Conservation (phyloP, 2,797 vertebrate genomes). For the Choloepus didactylus region DNA sequence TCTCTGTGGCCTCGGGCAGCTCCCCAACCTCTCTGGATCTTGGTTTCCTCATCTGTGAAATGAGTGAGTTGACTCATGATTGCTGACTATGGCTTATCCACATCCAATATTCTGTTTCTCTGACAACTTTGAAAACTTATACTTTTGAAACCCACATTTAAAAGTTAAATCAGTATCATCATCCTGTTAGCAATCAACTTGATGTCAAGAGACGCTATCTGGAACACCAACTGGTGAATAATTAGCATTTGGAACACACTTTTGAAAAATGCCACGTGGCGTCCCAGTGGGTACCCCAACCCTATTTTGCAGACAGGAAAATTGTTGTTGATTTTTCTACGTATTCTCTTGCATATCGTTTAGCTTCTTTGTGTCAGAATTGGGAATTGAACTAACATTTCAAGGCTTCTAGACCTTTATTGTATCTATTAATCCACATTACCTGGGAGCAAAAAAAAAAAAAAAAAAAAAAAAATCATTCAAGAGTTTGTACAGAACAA, state of each 20-base stretch:
- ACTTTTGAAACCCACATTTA: conserved; percentile 52
- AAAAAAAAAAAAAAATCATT: conserved; percentile 66
- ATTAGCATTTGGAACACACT: conserved; percentile 49
- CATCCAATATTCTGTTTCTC: conserved; percentile 27
- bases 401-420: conserved; percentile 69
- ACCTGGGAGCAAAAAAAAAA: conserved; percentile 21
- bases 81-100: neutral
- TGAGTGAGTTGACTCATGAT: neutral
- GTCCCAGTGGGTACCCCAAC: neutral
- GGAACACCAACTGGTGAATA: conserved; percentile 9
- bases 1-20: neutral
- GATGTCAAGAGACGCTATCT: conserved; percentile 18
- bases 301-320: conserved; percentile 59
- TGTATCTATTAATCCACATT: conserved; percentile 70
- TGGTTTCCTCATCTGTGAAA: neutral
- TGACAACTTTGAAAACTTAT: neutral
- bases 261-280: conserved; percentile 26
- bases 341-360: conserved; percentile 49
- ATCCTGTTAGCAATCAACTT: conserved; percentile 5
- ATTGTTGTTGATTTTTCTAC: conserved; percentile 65
- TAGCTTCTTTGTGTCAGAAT: conserved; percentile 61
- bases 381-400: conserved; percentile 74
- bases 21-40: neutral
- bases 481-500: conserved; percentile 56
- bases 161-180: conserved; percentile 16